Base-by-base conservation (phyloP, 2,797 vertebrate species). In the Bovichtus variegatus region DNA sequence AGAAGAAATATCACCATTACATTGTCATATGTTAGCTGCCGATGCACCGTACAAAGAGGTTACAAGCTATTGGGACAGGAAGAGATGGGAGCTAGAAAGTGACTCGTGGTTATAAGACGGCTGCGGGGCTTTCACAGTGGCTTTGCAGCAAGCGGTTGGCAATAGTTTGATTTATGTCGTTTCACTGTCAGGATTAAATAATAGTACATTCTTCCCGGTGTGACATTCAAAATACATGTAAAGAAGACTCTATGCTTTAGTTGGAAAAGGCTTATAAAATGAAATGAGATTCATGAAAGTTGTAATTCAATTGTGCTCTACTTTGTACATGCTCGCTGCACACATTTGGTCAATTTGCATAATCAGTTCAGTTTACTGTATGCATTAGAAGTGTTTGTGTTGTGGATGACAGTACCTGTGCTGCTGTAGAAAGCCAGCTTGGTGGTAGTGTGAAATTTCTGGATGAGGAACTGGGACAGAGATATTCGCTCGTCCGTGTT, bases 341-440 rank as follows among this genome's bases (percentile, higher is more conserved):
- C 1, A n/a, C n/a, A 62, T 73, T 46, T n/a, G 19, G 9, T 0
- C 1, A 13, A 80, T 86, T 84, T 82, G 70, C 81, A 84, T 80
- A 83, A 81, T 75, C 66, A 4, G 2, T 64, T 36, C 4, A 34
- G 19, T 74, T 68, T 40, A 10, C 62, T 44, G 44, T 31, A 27
- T 72, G 6, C 34, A 36, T 65, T 38, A 10, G 11, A 76, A 41
- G 50, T 46, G 51, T 31, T 6, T 21, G 19, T 40, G 19, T 47
- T 53, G 51, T 43, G 74, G 47, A 77, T 71, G 62, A 41, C 29
- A n/a, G 55, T 80, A 99, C 98, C 98, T 2, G 98, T 99, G 91
- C 98, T 99, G 89, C 98, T 99, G 91, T 99, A 99, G 95, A 99
- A 99, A 78, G 98, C 98, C 82, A 99, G 92, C 76, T 97, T 97